Evolutionary conservation across 1,140 invertebrate genomes (phyloP).

Genomic region (Zaprionus kolodkinae): DNA sequence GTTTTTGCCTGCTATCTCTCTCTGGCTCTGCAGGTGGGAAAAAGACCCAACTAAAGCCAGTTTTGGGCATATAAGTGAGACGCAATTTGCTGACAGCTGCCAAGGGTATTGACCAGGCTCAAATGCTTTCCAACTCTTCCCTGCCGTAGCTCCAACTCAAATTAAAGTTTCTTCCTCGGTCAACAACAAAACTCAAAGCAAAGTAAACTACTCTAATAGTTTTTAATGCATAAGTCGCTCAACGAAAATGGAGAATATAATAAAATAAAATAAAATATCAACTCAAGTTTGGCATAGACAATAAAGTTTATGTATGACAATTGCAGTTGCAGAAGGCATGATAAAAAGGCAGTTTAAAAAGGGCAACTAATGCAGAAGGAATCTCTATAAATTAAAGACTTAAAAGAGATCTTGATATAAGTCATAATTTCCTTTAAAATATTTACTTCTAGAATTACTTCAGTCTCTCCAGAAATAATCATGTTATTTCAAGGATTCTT

Average conservation of each 20-base stretch:
- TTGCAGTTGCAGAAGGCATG: background rate
- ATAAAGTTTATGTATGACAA: conserved; percentile 29
- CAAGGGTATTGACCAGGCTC: conserved; percentile 18
- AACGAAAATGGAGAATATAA: background rate
- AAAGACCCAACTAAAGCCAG: conserved; percentile 54
- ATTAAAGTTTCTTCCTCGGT: conserved; percentile 61
- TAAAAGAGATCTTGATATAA: too few species aligned
- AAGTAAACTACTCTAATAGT: conserved; percentile 70
- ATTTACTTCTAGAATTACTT: too few species aligned
- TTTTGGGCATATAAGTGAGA: conserved; percentile 36
- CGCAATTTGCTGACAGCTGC: conserved; percentile 36
- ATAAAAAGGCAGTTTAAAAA: too few species aligned
- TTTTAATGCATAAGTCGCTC: conserved; percentile 57
- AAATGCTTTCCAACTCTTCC: conserved; percentile 6
- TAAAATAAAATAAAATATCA: conserved; percentile 39
- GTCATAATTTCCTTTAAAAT: too few species aligned
- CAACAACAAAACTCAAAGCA: conserved; percentile 39
- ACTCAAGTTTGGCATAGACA: conserved; percentile 21
- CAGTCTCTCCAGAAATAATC: background rate
- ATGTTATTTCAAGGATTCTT: background rate
- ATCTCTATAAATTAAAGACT: too few species aligned
- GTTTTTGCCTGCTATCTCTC: background rate
- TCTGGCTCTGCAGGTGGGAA: conserved; percentile 44
- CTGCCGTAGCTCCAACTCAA: conserved; percentile 66
- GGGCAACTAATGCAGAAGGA: too few species aligned